Evolutionary conservation across 2,888 invertebrate genomes (phyloP).

Genomic region (Nymphalis polychloros): DNA sequence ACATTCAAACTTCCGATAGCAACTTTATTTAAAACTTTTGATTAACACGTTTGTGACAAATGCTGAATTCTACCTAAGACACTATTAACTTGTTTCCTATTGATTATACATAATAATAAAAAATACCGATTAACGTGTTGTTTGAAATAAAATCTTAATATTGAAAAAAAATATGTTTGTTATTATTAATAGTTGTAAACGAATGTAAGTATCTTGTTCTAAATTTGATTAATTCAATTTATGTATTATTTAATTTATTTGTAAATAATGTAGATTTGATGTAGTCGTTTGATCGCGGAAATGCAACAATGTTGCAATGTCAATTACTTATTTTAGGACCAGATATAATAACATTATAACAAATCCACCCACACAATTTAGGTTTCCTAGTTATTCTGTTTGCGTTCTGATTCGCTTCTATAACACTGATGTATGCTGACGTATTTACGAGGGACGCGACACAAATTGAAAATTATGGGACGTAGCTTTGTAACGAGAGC

Average conservation of each 20-base stretch:
- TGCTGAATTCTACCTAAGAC: too few relatives aligned
- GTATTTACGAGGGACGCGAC: constrained; percentile 67
- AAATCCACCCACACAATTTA: constrained; percentile 39
- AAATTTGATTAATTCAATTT: background rate
- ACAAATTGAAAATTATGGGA: constrained; percentile 78
- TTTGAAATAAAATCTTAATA: too few relatives aligned
- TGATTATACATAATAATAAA: too few relatives aligned
- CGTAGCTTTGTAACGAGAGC: constrained; percentile 63
- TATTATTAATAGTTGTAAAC: too few relatives aligned
- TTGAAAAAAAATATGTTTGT: too few relatives aligned
- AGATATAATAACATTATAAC: constrained; percentile 24
- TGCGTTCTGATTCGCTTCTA: constrained; percentile 53
- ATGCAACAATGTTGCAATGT: background rate
- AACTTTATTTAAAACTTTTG: too few relatives aligned
- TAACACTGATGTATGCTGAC: constrained; percentile 61
- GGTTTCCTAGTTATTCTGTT: constrained; percentile 39
- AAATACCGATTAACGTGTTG: too few relatives aligned
- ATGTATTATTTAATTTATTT: background rate
- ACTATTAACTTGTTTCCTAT: too few relatives aligned
- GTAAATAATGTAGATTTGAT: background rate
- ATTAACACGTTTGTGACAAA: too few relatives aligned
- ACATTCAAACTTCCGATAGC: too few relatives aligned
- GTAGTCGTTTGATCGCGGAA: background rate
- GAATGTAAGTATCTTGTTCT: background rate
- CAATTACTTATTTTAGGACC: constrained; percentile 15